Evolutionary conservation across 2,797 vertebrate species (phyloP).

Genomic region (Cynodonichthys magdalenae): DNA sequence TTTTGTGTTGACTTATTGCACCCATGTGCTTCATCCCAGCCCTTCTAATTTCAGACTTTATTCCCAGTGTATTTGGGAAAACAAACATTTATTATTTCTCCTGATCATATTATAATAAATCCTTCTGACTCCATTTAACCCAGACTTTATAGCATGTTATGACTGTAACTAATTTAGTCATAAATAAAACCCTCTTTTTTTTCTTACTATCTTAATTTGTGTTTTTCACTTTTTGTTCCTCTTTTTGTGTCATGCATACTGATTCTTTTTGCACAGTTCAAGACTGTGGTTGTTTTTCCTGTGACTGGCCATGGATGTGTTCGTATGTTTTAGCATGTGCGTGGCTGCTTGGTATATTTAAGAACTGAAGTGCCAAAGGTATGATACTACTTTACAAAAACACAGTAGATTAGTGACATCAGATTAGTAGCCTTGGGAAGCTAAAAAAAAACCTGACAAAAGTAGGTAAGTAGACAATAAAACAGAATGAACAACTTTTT

Average conservation of each 20-base stretch:
- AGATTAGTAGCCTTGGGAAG: neutral
- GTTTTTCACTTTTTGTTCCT: neutral
- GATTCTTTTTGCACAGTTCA: conserved; percentile 9
- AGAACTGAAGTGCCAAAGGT: conserved; percentile 15
- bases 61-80: conserved; percentile 44
- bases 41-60: conserved; percentile 50
- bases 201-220: conserved; percentile 36
- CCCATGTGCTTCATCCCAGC: conserved; percentile 49
- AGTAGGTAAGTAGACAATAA: no score
- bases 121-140: conserved; percentile 53
- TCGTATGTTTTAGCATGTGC: neutral
- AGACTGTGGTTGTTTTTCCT: conserved; percentile 5
- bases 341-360: conserved; percentile 13
- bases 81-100: conserved; percentile 49
- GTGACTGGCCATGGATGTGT: neutral
- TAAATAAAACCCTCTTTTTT: conserved; percentile 45
- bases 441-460: no score
- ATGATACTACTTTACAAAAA: conserved; percentile 9
- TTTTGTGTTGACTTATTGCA: conserved; percentile 45
- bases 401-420: neutral
- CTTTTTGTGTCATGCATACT: neutral
- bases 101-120: conserved; percentile 58
- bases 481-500: neutral
- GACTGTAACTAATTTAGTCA: conserved; percentile 48
- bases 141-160: conserved; percentile 47